Evolutionary conservation across 2,797 vertebrate genomes (phyloP).

Genomic region (Harpagifer antarcticus): DNA sequence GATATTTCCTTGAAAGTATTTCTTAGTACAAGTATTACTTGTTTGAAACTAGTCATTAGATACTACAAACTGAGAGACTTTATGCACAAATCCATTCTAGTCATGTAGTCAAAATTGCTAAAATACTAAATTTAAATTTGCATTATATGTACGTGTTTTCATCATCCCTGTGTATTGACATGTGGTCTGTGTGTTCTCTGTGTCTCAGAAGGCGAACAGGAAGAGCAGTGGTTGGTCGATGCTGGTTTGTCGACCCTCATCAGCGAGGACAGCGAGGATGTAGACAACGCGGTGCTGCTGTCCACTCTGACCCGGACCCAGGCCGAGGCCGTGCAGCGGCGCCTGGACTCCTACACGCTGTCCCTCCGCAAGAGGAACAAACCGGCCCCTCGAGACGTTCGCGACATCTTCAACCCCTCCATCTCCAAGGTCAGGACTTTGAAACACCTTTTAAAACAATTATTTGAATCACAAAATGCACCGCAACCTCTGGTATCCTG

Average conservation of each 20-base stretch:
- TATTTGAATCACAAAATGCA: neutral
- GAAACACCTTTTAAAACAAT: neutral
- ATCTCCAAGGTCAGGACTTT: constrained; percentile 72
- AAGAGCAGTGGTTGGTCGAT: constrained; percentile 92
- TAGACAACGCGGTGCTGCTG: constrained; percentile 86
- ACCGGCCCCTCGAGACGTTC: constrained; percentile 86
- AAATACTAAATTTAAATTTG: neutral
- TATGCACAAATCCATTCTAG: neutral
- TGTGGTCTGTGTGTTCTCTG: neutral
- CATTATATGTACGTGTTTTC: neutral
- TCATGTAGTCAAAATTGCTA: neutral
- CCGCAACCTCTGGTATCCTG: neutral
- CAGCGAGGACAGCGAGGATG: constrained; percentile 81
- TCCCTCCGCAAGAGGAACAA: constrained; percentile 89
- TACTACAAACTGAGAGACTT: neutral
- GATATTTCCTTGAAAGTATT: neutral
- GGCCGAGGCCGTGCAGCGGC: constrained; percentile 88
- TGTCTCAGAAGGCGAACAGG: constrained; percentile 87
- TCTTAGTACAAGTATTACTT: neutral
- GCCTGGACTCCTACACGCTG: constrained; percentile 87
- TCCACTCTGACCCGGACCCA: constrained; percentile 92
- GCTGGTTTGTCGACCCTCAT: constrained; percentile 89
- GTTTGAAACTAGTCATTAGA: neutral
- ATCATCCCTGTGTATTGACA: neutral
- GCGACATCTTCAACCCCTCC: constrained; percentile 86